Base-by-base conservation (phyloP, 2,113 vertebrate genomes). In the Monarcha castaneiventris region DNA sequence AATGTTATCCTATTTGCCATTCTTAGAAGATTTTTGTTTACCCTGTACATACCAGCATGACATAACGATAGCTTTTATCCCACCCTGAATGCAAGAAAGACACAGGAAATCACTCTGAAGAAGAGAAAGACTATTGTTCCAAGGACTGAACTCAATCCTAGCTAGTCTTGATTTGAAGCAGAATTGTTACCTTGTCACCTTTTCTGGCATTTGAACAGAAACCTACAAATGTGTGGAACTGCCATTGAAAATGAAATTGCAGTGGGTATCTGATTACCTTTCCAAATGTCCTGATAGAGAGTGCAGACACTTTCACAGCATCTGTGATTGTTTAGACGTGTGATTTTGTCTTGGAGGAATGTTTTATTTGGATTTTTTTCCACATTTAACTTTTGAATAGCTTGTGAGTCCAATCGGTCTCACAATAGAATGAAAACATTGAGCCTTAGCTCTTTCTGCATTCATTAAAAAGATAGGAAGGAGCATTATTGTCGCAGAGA, bases 111-210 rank as follows among this genome's bases (percentile, higher is more conserved):
- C 14, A 9, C 44, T 37, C 2, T 48, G 75, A 87, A 69, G 56
- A 54, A n/a, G 77, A 58, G 37, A 82, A 13, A 75, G 19, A 22
- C 25, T 76, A 13, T 91, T 82, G 81, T 78, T 94, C 52, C 25
- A 41, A 67, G 26, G 39, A 35, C 19, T 68, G 67, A 84, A 68
- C 84, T 84, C 66, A 87, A 10, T 87, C 67, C 66, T 72, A 56
- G 69, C 88, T 94, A 77, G 63, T 83, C 84, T 88, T 89, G 71
- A 81, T 88, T 89, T 93, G 64, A 84, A 91, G 49, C 63, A 66
- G 90, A 89, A 74, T 88, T 52, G 37, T 87, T 95, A 87, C 71
- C 58, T 66, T 93, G 52, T 93, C 91, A 80, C 84, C 55, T 89
- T 76, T 83, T 78, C 68, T 91, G 73, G 51, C 54, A 35, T 93